Conservation (phyloP, 2,113 vertebrate genomes). For the Notiomystis cincta region DNA sequence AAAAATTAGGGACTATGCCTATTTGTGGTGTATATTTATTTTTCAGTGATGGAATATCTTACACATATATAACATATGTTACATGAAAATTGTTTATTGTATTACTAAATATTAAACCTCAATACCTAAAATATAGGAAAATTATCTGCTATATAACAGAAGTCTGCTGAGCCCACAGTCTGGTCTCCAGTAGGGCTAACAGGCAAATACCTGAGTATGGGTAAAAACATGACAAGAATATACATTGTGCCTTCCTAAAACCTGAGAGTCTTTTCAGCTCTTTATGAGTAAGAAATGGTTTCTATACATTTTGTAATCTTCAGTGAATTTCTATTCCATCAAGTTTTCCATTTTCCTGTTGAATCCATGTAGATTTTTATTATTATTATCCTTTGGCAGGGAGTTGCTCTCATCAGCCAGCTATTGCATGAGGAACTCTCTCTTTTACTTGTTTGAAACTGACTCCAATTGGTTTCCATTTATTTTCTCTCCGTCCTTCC, state of each 20-base stretch:
- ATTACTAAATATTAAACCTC: not conserved
- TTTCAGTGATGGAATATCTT: not conserved
- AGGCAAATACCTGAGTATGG: not conserved
- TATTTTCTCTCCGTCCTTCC: not conserved
- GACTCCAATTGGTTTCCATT: not conserved
- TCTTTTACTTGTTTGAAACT: not conserved
- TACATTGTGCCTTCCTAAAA: not conserved
- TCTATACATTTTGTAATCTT: not conserved
- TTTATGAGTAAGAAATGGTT: not conserved
- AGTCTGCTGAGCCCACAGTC: not conserved
- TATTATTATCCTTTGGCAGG: not conserved
- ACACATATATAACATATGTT: not conserved
- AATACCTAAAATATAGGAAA: not conserved
- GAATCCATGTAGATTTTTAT: not conserved
- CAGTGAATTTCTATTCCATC: not conserved
- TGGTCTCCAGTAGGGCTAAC: not conserved
- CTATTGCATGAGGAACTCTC: not conserved
- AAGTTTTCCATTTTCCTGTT: not conserved
- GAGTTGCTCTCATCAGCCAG: not conserved
- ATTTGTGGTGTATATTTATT: not conserved
- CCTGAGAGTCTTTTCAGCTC: not conserved
- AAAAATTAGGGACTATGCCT: rapidly evolving
- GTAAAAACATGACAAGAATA: not conserved
- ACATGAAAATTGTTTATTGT: not conserved
- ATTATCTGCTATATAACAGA: not conserved